These are phyloP conservation scores for Aix galericulata DNA, from an alignment of 2,113 vertebrate species.

Conservation along the genomic window DNA sequence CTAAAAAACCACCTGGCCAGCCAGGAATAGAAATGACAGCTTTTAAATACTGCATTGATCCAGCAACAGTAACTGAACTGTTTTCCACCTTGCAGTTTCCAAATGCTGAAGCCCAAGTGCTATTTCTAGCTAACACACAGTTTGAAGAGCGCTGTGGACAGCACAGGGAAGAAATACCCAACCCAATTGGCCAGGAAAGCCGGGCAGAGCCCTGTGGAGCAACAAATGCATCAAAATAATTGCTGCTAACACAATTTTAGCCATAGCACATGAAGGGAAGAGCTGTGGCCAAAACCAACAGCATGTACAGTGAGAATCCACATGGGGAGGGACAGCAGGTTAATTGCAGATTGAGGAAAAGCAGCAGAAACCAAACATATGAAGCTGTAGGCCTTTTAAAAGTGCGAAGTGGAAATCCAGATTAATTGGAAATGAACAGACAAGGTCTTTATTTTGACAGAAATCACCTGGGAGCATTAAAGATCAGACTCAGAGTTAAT, in stretches of 20 bases:
- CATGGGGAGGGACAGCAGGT: slow-evolving; percentile 57
- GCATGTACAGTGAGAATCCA: slow-evolving; percentile 53
- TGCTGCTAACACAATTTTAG: slow-evolving; percentile 63
- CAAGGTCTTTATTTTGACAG: slow-evolving; percentile 58
- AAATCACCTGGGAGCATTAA: slow-evolving; percentile 38
- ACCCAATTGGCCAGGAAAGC: slow-evolving; percentile 22
- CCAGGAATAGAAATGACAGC: not conserved
- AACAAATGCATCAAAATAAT: slow-evolving; percentile 59
- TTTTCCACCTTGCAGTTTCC: slow-evolving; percentile 13
- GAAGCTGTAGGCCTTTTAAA: slow-evolving; percentile 28
- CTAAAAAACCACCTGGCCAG: slow-evolving; percentile 1
- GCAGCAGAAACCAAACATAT: slow-evolving; percentile 37
- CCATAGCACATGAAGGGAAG: slow-evolving; percentile 22
- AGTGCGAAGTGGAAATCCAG: slow-evolving; percentile 34
- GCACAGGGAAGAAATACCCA: slow-evolving; percentile 9
- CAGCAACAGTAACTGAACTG: slow-evolving; percentile 25
- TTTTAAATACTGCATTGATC: slow-evolving; percentile 16
- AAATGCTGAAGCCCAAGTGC: not conserved
- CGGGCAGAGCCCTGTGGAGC: slow-evolving; percentile 45
- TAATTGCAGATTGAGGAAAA: slow-evolving; percentile 56
- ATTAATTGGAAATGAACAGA: slow-evolving; percentile 58
- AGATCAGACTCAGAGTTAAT: slow-evolving; percentile 35
- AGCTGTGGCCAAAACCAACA: slow-evolving; percentile 61
- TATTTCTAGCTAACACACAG: slow-evolving; percentile 45
- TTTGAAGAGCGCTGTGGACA: slow-evolving; percentile 23